These are phyloP conservation scores for Fistularia tabacaria DNA, from an alignment of 2,797 vertebrate species.

Conservation along the genomic window DNA sequence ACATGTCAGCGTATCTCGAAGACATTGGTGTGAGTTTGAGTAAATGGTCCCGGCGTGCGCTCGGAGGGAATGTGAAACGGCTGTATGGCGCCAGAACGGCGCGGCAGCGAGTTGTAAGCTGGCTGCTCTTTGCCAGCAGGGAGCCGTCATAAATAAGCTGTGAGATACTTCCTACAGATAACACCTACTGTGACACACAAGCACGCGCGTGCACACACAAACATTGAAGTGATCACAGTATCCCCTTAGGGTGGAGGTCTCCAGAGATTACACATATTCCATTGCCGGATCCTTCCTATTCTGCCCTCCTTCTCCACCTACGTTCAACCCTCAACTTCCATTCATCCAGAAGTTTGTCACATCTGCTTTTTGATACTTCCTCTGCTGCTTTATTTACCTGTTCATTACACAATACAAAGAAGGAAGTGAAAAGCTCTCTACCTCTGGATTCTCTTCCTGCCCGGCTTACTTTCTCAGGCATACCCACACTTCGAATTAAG, in stretches of 20 bases:
- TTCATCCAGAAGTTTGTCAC: slow-evolving; percentile 46
- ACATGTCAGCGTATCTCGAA: background rate
- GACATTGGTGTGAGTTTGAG: slow-evolving; percentile 20
- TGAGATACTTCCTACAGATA: slow-evolving; percentile 62
- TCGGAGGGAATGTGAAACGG: slow-evolving; percentile 17
- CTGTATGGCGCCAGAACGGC: slow-evolving; percentile 19
- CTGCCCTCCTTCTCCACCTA: slow-evolving; percentile 17
- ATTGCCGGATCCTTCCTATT: slow-evolving; percentile 50
- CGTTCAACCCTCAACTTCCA: slow-evolving; percentile 18
- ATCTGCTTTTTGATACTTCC: slow-evolving; percentile 31
- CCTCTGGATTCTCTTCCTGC: slow-evolving; percentile 24
- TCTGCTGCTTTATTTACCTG: slow-evolving; percentile 37
- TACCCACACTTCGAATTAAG: too few species aligned
- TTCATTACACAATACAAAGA: slow-evolving; percentile 11
- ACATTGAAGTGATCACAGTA: slow-evolving; percentile 49
- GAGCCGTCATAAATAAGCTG: slow-evolving; percentile 68
- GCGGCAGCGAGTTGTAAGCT: slow-evolving; percentile 36
- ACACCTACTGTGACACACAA: slow-evolving; percentile 52
- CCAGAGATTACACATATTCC: slow-evolving; percentile 48
- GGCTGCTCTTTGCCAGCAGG: slow-evolving; percentile 54
- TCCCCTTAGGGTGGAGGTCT: slow-evolving; percentile 53
- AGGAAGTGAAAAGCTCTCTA: background rate
- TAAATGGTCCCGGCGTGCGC: slow-evolving; percentile 13
- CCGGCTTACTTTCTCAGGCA: too few species aligned
- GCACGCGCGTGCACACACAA: slow-evolving; percentile 17